phyloP scores from a whole-genome alignment of 2,797 vertebrate genomes.

The Sebastes iracundus region DNA sequence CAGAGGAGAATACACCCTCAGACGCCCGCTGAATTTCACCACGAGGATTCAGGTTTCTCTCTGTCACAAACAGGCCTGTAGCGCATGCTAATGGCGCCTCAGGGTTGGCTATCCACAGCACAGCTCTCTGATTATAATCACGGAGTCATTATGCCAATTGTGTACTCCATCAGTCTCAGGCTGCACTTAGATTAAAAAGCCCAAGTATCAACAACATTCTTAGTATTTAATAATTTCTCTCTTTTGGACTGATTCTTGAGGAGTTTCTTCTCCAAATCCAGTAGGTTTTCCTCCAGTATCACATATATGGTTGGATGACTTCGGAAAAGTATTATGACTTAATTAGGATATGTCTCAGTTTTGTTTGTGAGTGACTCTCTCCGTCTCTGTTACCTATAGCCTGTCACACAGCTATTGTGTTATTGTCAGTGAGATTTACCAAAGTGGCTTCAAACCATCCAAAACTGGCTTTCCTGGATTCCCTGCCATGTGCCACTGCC shows the following conservation, averaged over 20 bases:
- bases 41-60: constrained; percentile 27
- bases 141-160: constrained; percentile 39
- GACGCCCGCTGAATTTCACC: constrained; percentile 50
- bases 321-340: neutral
- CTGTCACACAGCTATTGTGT: neutral
- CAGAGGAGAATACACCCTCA: constrained; percentile 20
- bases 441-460: constrained; percentile 21
- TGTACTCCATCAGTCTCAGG: constrained; percentile 34
- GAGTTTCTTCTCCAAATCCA: no score
- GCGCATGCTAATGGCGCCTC: constrained; percentile 42
- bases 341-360: neutral
- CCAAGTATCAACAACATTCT: neutral
- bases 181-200: constrained; percentile 30
- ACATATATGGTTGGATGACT: neutral
- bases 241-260: neutral
- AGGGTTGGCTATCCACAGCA: constrained; percentile 7
- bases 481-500: neutral
- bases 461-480: constrained; percentile 11
- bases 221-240: constrained; percentile 5
- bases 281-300: neutral
- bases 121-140: constrained; percentile 53
- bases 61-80: constrained; percentile 20
- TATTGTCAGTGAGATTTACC: neutral
- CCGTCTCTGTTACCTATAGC: neutral
- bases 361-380: neutral